Evolutionary conservation across 2,888 invertebrate genomes (phyloP).

Genomic region (Tryphoninae sp.): DNA sequence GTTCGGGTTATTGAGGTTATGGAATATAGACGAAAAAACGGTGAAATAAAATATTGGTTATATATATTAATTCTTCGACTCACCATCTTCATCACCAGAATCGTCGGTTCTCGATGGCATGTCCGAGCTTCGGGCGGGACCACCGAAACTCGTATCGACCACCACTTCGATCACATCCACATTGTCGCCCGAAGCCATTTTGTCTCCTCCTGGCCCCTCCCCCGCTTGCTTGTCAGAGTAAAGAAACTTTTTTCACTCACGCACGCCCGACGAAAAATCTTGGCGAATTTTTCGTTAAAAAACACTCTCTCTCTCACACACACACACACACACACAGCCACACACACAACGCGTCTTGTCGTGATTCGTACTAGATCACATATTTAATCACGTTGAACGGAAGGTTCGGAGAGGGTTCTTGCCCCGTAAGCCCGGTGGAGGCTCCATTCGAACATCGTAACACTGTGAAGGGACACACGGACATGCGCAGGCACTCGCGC

Average conservation of each 20-base stretch:
- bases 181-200: conserved; percentile 93
- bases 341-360: conserved; percentile 5
- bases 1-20: conserved; percentile 23
- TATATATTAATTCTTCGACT: conserved; percentile 80
- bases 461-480: not conserved
- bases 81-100: conserved; percentile 84
- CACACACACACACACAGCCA: not conserved
- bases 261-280: conserved; percentile 44
- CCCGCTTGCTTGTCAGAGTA: conserved; percentile 36
- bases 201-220: conserved; percentile 73
- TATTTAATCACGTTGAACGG: conserved; percentile 40
- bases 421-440: conserved; percentile 47
- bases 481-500: not conserved
- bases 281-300: conserved; percentile 56
- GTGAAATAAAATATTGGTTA: not conserved
- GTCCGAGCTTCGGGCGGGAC: conserved; percentile 79
- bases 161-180: conserved; percentile 90
- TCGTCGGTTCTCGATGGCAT: conserved; percentile 84
- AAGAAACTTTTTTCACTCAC: conserved; percentile 9
- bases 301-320: not conserved
- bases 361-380: conserved; percentile 27
- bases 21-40: not conserved
- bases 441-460: conserved; percentile 40
- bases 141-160: conserved; percentile 85
- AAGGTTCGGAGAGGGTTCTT: conserved; percentile 16